Percentiles rank a stretch among this genome's conserved stretches.
These are phyloP conservation scores for Illadopsis cleaveri DNA, from an alignment of 2,113 vertebrate genomes.

Conservation along the genomic window DNA sequence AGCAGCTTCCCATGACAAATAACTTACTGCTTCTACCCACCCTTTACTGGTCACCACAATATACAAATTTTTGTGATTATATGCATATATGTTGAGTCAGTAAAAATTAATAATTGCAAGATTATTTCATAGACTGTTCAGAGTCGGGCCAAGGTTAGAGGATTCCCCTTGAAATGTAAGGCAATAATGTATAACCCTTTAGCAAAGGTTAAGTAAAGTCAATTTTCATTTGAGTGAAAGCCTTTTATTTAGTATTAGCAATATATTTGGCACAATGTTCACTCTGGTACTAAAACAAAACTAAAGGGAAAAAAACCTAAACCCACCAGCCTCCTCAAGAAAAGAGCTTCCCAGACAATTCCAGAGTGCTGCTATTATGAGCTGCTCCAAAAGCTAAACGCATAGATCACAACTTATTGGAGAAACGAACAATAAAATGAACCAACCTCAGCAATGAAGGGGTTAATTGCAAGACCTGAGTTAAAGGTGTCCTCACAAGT, in stretches of 20 bases:
- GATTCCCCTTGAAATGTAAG: neutral
- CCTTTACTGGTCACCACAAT: neutral
- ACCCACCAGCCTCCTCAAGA: neutral
- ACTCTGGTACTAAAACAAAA: neutral
- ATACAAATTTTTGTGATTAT: neutral
- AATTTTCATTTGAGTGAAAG: conserved; percentile 34
- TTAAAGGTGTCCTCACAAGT: conserved; percentile 79
- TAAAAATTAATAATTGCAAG: neutral
- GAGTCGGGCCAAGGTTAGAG: neutral
- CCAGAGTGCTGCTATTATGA: neutral
- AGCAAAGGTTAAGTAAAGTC: conserved; percentile 38
- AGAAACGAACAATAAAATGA: conserved; percentile 5
- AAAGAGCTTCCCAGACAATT: neutral
- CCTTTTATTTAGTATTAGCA: conserved; percentile 45
- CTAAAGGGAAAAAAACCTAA: neutral
- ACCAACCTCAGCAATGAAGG: conserved; percentile 63
- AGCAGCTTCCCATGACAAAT: neutral
- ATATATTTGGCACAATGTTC: neutral
- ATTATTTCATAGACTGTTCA: neutral
- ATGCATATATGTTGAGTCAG: neutral
- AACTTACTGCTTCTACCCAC: neutral
- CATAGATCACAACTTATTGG: conserved; percentile 13
- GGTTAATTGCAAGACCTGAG: conserved; percentile 79
- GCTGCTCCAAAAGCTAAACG: conserved; percentile 30
- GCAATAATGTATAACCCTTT: neutral